Evolutionary conservation across 2,113 vertebrate genomes (phyloP).

Genomic region (Siniperca knerii): DNA sequence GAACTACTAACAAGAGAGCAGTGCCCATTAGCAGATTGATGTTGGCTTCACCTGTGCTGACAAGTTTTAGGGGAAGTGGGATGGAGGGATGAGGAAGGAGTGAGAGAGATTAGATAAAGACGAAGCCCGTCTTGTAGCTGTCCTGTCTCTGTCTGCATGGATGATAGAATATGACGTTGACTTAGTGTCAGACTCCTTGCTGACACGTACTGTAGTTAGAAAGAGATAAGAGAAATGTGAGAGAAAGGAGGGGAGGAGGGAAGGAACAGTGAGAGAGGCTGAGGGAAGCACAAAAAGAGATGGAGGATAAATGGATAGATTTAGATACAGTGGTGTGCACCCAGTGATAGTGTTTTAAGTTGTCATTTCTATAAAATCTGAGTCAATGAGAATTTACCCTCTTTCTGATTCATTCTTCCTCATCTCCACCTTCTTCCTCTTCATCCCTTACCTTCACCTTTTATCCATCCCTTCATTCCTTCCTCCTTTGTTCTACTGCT

Average conservation of each 20-base stretch:
- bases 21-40: conserved; percentile 56
- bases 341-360: conserved; percentile 33
- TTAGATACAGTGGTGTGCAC: conserved; percentile 20
- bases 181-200: conserved; percentile 71
- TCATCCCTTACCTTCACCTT: conserved; percentile 12
- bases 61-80: conserved; percentile 42
- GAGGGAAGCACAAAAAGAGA: conserved; percentile 15
- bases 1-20: conserved; percentile 39
- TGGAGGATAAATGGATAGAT: conserved; percentile 54
- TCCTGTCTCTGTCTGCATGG: conserved; percentile 73
- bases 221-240: conserved; percentile 67
- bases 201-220: conserved; percentile 61
- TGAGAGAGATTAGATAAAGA: conserved; percentile 61
- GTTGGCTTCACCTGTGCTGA: conserved; percentile 47
- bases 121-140: conserved; percentile 68
- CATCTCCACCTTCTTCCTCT: conserved; percentile 19
- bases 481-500: conserved; percentile 23
- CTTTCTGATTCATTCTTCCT: conserved; percentile 10
- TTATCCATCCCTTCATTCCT: conserved; percentile 6
- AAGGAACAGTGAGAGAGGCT: neutral
- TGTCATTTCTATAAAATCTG: conserved; percentile 27
- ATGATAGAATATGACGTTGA: conserved; percentile 72
- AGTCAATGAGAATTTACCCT: conserved; percentile 32
- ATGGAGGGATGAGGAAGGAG: conserved; percentile 44
- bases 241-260: neutral